A percentile compares a stretch with the other conserved stretches of the same genome.
phyloP scores from a whole-genome alignment of 2,888 invertebrate genomes.

The Ariolimax columbianus region DNA sequence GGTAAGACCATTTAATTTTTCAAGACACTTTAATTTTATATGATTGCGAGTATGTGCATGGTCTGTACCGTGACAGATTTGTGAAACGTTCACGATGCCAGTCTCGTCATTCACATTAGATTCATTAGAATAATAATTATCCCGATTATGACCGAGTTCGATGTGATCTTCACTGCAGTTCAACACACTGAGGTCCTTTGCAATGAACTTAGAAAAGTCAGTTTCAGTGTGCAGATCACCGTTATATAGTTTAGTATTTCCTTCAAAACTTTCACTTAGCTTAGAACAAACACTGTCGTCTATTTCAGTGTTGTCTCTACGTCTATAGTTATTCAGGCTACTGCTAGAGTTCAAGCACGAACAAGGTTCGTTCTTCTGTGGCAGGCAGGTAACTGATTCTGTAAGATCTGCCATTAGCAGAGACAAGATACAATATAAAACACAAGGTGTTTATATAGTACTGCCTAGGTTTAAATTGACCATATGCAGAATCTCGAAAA shows the following conservation, averaged over 20 bases:
- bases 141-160: no score
- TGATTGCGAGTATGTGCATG: not conserved
- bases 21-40: not conserved
- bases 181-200: not conserved
- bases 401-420: not conserved
- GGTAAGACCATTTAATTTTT: slow-evolving; percentile 8
- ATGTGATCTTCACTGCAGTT: not conserved
- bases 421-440: not conserved
- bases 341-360: not conserved
- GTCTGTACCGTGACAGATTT: no score
- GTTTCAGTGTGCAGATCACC: not conserved
- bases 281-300: not conserved
- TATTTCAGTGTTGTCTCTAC: not conserved
- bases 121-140: no score
- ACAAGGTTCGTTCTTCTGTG: slow-evolving; percentile 10
- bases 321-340: not conserved
- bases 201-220: not conserved
- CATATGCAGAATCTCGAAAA: not conserved
- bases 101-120: no score
- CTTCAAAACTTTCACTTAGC: not conserved
- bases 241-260: not conserved
- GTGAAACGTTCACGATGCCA: no score
- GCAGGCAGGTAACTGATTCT: not conserved
- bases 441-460: not conserved
- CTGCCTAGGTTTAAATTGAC: not conserved